phyloP scores from a whole-genome alignment of 2,888 invertebrate genomes.

The Teleogryllus oceanicus region DNA sequence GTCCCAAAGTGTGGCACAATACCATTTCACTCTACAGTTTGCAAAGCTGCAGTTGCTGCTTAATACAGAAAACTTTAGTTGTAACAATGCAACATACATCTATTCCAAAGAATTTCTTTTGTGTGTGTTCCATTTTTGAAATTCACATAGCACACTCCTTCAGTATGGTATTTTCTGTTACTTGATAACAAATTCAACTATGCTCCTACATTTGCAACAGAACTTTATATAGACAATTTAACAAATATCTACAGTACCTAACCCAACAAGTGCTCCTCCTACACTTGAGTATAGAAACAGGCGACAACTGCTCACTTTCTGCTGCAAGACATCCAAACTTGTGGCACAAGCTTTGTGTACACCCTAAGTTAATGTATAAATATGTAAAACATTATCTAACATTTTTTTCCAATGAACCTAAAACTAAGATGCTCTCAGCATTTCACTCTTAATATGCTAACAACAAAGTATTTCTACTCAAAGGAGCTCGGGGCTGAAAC shows the following conservation, averaged over 20 bases:
- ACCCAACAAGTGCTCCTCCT: not conserved
- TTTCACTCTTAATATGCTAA: not conserved
- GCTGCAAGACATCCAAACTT: slow-evolving; percentile 18
- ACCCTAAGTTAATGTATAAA: slow-evolving; percentile 11
- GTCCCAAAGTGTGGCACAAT: not conserved
- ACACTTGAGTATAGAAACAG: not conserved
- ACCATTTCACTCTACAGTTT: not conserved
- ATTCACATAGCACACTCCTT: not conserved
- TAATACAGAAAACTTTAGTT: not conserved
- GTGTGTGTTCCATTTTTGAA: not conserved
- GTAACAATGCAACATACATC: slow-evolving; percentile 1
- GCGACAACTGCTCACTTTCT: slow-evolving; percentile 18
- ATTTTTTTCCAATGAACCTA: slow-evolving; percentile 18
- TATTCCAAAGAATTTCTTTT: slow-evolving; percentile 10
- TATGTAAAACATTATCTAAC: not conserved
- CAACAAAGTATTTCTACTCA: not conserved
- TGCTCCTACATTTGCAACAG: not conserved
- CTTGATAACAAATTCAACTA: not conserved
- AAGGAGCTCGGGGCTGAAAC: not conserved
- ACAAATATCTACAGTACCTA: slow-evolving; percentile 10
- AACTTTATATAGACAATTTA: slow-evolving; percentile 10
- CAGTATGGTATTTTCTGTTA: slow-evolving; percentile 9
- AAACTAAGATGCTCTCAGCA: not conserved
- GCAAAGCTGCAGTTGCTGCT: not conserved
- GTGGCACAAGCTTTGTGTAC: slow-evolving; percentile 5